Base-by-base conservation (phyloP, 2,113 vertebrate species). In the Pyrgilauda ruficollis region DNA sequence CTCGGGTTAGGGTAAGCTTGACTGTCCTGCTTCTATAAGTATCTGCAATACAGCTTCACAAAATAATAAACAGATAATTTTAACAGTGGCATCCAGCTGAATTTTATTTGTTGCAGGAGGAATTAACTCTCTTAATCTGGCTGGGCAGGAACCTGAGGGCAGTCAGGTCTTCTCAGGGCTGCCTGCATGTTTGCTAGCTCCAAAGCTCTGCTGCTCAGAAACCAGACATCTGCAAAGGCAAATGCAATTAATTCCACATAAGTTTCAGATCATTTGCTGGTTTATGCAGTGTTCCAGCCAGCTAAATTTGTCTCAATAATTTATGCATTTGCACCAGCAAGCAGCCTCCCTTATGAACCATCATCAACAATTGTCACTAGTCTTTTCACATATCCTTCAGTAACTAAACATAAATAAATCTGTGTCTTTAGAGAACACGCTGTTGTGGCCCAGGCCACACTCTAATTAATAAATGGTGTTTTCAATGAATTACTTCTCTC, bases 301-400 rank as follows among this genome's bases (percentile, higher is more conserved):
- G 86, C 85, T 93, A 89, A 90, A 93, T 86, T 92, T 93, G 75
- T 86, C 73, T 94, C 77, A 81, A 37, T 95, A 81, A 90, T 96
- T 90, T 90, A 88, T 93, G 72, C 52, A 72, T 89, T 94, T 90
- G 84, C 79, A 90, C 68, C 76, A 95, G 73, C 83, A 86, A 92
- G 79, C 85, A 87, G 83, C 68, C 64, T 95, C 91, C 64, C 62
- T 72, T 81, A 81, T 66, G 64, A 94, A 56, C 68, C 44, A 67
- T 74, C 6, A 2, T 53, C 13, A 22, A 74, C 85, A 89, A 77
- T 63, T 78, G 68, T 78, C 68, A 93, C 76, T 75, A 81, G 76
- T 37, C 62, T 62, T 84, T 90, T 74, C 73, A 81, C 49, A 72
- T 89, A 86, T 33, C 83, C 37, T 90, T 93, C 74, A 87, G 49